Base-by-base conservation (phyloP, 1,140 invertebrate genomes). In the Papilio polyxenes region DNA sequence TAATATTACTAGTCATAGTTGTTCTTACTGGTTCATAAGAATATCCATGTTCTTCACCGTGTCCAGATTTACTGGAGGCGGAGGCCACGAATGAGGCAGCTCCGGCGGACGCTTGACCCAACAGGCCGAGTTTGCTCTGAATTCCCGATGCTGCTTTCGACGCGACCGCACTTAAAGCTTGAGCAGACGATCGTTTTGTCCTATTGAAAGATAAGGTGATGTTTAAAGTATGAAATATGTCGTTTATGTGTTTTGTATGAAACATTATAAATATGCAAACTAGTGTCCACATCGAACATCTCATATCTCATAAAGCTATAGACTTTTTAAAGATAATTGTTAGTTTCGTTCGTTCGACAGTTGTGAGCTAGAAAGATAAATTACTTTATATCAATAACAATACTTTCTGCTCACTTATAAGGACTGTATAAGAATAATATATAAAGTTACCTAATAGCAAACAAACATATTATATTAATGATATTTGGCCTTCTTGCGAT, bases 31-130 rank as follows among this genome's bases (percentile, higher is more conserved):
- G 94, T 90, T 95, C 91, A 88, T 95, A 94, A 76, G 89, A 89
- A 79, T 95, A 94, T 80, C 92, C 94, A 31, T 85, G 93, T 15
- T 92, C 89, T 2, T 91, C 91, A 74, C 89, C 91, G 82, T 95
- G 95, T 53, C 95, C 94, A 15, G 95, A 94, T 81, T 95, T 96
- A 84, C 95, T 95, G 49, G 95, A 95, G 15, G 95, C 95, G 0
- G 94, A 95, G 15, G 95, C 91, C 81, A 96, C 89, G 81, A 96
- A 94, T 4, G 95, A 94, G 0, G 95, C 92, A 13, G 95, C 95
- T 13, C 93, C 92, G 7, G 95, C 95, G 3, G 95, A 95, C 9
- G 95, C 94, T 83, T 95, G 95, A 0, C 95, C 95, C 9, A 96
- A 82, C 44, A 95, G 92, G 0, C 95, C 94, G 9, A 96, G 91